Percentiles rank a stretch among this genome's conserved stretches.
phyloP scores from a whole-genome alignment of 2,797 vertebrate genomes.

The Mormyrops boulengeri region DNA sequence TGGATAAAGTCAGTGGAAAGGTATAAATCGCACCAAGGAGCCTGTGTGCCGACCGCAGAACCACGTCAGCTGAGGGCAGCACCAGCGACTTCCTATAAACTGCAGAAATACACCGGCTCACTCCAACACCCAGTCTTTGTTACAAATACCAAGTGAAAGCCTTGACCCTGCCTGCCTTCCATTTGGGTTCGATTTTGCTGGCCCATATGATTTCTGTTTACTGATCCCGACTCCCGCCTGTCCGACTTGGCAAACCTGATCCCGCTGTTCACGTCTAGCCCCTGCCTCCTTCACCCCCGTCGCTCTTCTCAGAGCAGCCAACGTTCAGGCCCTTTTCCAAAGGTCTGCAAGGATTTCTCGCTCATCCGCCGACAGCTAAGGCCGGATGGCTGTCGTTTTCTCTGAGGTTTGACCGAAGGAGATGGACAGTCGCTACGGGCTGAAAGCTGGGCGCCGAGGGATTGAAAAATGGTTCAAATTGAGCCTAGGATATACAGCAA shows the following conservation, averaged over 20 bases:
- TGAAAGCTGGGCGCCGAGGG: not conserved
- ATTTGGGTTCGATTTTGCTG: not conserved
- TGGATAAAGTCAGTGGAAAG: not conserved
- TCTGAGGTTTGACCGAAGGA: not conserved
- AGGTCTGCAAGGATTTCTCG: not conserved
- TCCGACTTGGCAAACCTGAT: slow-evolving; percentile 7
- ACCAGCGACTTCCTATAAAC: not conserved
- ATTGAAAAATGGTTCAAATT: not conserved
- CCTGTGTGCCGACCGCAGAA: not conserved
- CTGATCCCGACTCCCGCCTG: not conserved
- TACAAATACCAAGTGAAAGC: not conserved
- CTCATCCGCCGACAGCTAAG: not conserved
- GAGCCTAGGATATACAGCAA: not conserved
- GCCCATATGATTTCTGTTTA: not conserved
- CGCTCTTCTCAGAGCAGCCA: not conserved
- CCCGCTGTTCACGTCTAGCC: not conserved
- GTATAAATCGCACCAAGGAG: not conserved
- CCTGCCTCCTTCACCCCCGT: not conserved
- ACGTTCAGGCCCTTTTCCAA: not conserved
- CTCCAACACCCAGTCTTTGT: not conserved
- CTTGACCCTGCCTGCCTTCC: not conserved
- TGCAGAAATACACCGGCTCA: not conserved
- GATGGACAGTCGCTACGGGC: not conserved
- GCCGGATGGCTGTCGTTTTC: not conserved
- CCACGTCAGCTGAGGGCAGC: not conserved